phyloP scores from a whole-genome alignment of 2,888 invertebrate genomes.

The Tricholauxania praeusta region DNA sequence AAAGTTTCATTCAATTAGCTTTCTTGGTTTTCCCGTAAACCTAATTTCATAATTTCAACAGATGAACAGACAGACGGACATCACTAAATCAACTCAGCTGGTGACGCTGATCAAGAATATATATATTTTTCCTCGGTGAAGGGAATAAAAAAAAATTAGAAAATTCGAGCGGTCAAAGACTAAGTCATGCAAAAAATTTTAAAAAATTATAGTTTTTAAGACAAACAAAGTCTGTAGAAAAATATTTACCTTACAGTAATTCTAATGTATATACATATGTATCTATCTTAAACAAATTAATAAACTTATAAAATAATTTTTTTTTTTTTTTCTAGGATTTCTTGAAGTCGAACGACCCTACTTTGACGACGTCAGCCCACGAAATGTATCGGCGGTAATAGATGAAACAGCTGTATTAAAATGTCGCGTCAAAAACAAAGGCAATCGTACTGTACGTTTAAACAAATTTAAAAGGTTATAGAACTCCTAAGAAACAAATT shows the following conservation, averaged over 20 bases:
- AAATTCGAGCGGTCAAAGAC: too few species aligned
- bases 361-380: constrained; percentile 86
- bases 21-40: too few species aligned
- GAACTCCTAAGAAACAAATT: neutral
- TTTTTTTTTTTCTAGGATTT: constrained; percentile 41
- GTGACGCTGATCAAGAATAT: too few species aligned
- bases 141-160: too few species aligned
- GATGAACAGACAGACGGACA: too few species aligned
- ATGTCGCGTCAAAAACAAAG: constrained; percentile 88
- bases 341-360: constrained; percentile 74
- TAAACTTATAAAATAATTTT: neutral
- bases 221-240: neutral
- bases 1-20: too few species aligned
- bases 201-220: neutral
- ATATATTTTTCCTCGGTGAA: too few species aligned
- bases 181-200: too few species aligned
- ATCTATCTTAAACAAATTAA: neutral
- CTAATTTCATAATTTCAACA: too few species aligned
- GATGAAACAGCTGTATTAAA: constrained; percentile 84
- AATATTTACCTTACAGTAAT: neutral
- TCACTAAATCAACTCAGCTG: too few species aligned
- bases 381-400: constrained; percentile 86
- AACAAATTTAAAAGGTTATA: neutral
- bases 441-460: constrained; percentile 83
- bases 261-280: neutral